A percentile compares a stretch with the other conserved stretches of the same genome.
Evolutionary conservation across 1,140 invertebrate genomes (phyloP).

Genomic region (Bombus polaris): DNA sequence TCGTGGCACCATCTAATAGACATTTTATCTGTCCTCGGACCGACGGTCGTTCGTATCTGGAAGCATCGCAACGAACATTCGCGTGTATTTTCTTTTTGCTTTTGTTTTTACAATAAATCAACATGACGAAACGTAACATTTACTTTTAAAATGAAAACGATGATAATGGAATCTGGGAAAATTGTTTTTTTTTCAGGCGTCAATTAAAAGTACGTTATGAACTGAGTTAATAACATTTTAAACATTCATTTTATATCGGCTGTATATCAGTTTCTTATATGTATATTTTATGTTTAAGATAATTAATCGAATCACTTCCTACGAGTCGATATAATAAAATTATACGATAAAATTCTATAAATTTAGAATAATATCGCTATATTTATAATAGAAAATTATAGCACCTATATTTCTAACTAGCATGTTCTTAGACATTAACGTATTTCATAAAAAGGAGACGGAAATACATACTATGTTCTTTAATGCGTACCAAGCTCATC

Average conservation of each 20-base stretch:
- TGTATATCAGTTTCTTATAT: neutral
- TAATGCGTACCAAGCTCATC: too few species aligned
- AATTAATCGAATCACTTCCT: too few species aligned
- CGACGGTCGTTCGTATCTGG: neutral
- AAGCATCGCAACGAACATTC: neutral
- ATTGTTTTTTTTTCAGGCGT: neutral
- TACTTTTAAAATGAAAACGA: neutral
- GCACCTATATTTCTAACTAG: too few species aligned
- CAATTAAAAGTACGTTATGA: neutral
- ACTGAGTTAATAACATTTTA: too few species aligned
- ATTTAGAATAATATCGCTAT: too few species aligned
- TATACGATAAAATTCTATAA: too few species aligned
- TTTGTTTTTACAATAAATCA: neutral
- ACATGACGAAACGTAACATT: neutral
- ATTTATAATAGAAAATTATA: too few species aligned
- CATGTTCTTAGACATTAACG: too few species aligned
- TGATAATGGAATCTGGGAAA: neutral
- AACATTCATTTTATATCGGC: neutral
- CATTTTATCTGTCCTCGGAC: conserved; percentile 19
- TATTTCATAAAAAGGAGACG: neutral
- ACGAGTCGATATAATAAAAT: too few species aligned
- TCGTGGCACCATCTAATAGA: conserved; percentile 8
- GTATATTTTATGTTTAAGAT: too few species aligned
- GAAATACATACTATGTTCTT: neutral
- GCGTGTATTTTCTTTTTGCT: neutral